Conservation (phyloP, 2,113 vertebrate species). For the Myxocyprinus asiaticus region DNA sequence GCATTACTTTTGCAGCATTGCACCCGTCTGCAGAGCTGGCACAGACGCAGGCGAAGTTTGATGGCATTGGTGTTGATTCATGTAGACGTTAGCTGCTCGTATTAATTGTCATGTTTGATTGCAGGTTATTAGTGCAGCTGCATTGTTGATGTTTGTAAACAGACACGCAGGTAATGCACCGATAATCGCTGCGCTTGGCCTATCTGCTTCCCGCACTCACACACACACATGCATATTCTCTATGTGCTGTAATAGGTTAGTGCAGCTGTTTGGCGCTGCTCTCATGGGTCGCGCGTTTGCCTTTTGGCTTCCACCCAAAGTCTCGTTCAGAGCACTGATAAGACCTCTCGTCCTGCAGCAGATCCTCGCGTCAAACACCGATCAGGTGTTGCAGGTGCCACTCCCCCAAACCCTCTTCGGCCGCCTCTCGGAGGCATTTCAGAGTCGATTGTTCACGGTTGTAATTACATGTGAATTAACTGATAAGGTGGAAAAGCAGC, state of each 20-base stretch:
- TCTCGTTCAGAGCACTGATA: constrained; percentile 30
- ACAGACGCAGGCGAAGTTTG: constrained; percentile 26
- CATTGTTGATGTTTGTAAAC: constrained; percentile 77
- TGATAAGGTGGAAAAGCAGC: constrained; percentile 79
- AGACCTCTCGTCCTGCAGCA: constrained; percentile 29
- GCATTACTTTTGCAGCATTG: too few relatives aligned
- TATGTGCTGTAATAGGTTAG: constrained; percentile 67
- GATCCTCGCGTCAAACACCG: not conserved
- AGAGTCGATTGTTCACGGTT: constrained; percentile 72
- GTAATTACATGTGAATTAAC: constrained; percentile 80
- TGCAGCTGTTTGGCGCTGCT: constrained; percentile 67
- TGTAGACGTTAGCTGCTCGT: constrained; percentile 65
- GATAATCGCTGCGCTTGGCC: constrained; percentile 72
- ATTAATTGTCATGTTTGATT: constrained; percentile 76
- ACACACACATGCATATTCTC: constrained; percentile 51
- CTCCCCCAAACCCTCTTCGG: too few relatives aligned
- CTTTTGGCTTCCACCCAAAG: constrained; percentile 47
- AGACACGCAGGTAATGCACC: constrained; percentile 76
- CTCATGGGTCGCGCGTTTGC: constrained; percentile 33
- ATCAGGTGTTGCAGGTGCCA: constrained; percentile 48
- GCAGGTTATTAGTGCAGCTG: constrained; percentile 71
- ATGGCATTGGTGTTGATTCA: too few relatives aligned
- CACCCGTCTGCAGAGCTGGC: not conserved
- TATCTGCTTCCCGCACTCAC: constrained; percentile 69
- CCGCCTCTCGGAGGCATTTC: constrained; percentile 46